phyloP scores from a whole-genome alignment of 2,797 vertebrate species.

The Glyptemys insculpta region DNA sequence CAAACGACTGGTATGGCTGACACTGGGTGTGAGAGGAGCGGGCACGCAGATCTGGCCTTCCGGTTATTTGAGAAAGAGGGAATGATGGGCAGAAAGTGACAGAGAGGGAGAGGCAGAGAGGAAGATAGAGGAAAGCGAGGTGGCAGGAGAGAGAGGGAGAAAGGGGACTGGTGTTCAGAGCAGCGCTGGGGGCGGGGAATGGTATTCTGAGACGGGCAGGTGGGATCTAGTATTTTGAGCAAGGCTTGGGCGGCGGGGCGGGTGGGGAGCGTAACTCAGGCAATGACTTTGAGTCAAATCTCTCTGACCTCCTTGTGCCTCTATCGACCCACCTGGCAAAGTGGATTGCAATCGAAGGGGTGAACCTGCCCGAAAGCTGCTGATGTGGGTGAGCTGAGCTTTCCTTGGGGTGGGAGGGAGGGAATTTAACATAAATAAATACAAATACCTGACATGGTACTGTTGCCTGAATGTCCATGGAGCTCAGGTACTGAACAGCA shows the following conservation, averaged over 20 bases:
- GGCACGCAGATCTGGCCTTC: accelerated
- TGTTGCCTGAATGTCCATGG: not conserved
- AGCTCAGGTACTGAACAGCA: not conserved
- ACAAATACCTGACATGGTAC: not conserved
- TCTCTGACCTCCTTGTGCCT: not conserved
- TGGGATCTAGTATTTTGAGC: not conserved
- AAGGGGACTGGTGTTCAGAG: not conserved
- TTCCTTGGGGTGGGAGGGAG: not conserved
- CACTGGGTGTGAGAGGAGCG: not conserved
- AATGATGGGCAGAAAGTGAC: not conserved
- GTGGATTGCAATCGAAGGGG: not conserved
- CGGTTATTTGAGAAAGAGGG: not conserved
- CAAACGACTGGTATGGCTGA: not conserved
- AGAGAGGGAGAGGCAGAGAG: not conserved
- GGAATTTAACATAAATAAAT: not conserved
- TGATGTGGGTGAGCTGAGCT: not conserved
- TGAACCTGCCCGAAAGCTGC: not conserved
- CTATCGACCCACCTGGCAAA: not conserved
- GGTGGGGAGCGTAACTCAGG: not conserved
- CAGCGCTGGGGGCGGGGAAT: accelerated
- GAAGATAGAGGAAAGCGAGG: not conserved
- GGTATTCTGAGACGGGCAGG: not conserved
- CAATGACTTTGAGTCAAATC: not conserved
- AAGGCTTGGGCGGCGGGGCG: not conserved
- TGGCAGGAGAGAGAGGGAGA: not conserved